phyloP scores from a whole-genome alignment of 2,797 vertebrate genomes.

The Myiotriccus ornatus region DNA sequence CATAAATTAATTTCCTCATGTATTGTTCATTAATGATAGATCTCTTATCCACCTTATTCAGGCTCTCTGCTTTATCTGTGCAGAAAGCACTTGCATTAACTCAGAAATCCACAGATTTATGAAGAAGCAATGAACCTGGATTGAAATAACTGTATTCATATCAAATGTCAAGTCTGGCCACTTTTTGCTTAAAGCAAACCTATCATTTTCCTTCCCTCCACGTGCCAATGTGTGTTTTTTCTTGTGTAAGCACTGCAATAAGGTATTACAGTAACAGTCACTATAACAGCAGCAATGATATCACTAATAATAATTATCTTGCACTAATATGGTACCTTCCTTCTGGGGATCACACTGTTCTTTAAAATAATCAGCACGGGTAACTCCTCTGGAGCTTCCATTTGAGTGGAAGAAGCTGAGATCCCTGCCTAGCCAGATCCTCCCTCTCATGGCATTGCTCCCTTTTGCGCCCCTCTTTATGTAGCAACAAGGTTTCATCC shows the following conservation, averaged over 20 bases:
- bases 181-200: not conserved
- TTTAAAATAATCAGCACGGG: not conserved
- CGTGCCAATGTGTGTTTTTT: not conserved
- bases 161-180: not conserved
- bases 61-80: not conserved
- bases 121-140: not conserved
- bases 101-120: not conserved
- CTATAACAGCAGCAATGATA: not conserved
- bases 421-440: not conserved
- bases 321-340: not conserved
- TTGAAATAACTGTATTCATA: not conserved
- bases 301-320: not conserved
- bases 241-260: not conserved
- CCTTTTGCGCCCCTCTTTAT: not conserved
- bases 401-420: not conserved
- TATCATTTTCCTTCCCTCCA: not conserved
- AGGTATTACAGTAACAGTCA: not conserved
- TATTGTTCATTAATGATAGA: not conserved
- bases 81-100: not conserved
- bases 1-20: not conserved
- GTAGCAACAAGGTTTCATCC: not conserved
- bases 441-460: not conserved
- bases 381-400: not conserved
- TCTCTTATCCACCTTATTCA: not conserved
- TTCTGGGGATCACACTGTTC: not conserved